A percentile compares a stretch with the other conserved stretches of the same genome.
phyloP scores from a whole-genome alignment of 2,113 vertebrate species.

The human region DNA sequence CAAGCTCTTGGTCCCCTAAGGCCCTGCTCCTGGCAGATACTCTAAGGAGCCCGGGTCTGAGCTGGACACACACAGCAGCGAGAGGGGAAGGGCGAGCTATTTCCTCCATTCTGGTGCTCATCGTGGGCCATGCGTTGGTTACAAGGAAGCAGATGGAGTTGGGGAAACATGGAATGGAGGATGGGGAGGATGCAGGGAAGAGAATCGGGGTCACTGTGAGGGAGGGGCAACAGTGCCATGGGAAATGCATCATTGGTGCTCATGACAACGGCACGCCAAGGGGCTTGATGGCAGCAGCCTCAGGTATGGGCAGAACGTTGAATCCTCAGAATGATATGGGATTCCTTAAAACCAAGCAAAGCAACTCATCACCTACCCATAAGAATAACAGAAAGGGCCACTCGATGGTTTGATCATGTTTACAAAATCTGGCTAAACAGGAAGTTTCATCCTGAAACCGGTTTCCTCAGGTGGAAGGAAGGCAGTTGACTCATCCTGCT shows the following conservation, averaged over 20 bases:
- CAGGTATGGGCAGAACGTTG: not conserved
- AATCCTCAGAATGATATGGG: not conserved
- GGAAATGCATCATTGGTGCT: not conserved
- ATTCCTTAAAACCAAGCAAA: not conserved
- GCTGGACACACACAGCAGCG: rapidly evolving
- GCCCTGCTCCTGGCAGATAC: not conserved
- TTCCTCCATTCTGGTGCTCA: not conserved
- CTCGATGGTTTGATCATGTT: not conserved
- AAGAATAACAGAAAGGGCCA: too few species aligned
- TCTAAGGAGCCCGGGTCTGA: rapidly evolving
- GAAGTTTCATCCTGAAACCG: not conserved
- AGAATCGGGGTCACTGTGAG: not conserved
- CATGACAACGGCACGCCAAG: not conserved
- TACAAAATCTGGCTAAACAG: too few species aligned
- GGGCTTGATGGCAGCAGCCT: too few species aligned
- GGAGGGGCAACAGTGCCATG: too few species aligned
- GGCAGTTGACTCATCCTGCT: rapidly evolving
- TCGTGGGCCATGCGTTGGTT: rapidly evolving
- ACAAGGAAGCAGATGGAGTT: not conserved
- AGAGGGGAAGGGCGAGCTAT: rapidly evolving
- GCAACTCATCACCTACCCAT: rapidly evolving
- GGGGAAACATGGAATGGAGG: too few species aligned
- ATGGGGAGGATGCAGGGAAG: not conserved
- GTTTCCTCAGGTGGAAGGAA: rapidly evolving
- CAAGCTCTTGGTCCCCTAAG: not conserved